Evolutionary conservation across 2,113 vertebrate species (phyloP).

Genomic region (Bubo blakistoni): DNA sequence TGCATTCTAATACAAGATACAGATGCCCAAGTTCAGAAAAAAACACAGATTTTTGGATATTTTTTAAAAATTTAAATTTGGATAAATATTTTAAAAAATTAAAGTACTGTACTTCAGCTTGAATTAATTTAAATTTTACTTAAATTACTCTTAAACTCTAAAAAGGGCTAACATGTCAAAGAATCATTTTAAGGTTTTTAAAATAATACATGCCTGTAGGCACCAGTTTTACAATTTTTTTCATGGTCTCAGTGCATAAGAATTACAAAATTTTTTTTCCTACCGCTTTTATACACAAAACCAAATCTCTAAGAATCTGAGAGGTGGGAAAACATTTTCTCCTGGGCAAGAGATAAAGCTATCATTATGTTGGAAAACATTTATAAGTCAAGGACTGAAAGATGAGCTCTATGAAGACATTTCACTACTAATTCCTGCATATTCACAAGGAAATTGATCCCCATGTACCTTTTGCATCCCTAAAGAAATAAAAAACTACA

Average conservation of each 20-base stretch:
- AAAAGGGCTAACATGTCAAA: background rate
- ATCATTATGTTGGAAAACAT: background rate
- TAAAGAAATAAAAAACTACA: background rate
- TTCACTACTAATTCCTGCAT: background rate
- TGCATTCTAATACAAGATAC: background rate
- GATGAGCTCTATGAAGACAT: too few species aligned
- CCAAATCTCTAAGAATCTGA: background rate
- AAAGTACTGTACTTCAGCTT: background rate
- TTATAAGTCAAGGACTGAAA: background rate
- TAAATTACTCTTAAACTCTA: background rate
- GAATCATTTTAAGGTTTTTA: background rate
- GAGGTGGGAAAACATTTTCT: background rate
- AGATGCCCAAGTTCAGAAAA: background rate
- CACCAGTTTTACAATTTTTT: background rate
- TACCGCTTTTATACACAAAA: background rate
- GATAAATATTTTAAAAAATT: too few species aligned
- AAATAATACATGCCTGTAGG: background rate
- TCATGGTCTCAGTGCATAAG: rapidly evolving
- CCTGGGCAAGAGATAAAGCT: background rate
- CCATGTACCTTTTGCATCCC: rapidly evolving
- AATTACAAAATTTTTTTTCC: background rate
- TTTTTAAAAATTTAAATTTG: too few species aligned
- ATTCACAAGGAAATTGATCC: background rate
- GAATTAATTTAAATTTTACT: background rate
- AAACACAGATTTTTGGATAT: background rate